Percentiles rank a stretch among this genome's conserved stretches.
Evolutionary conservation across 2,113 vertebrate genomes (phyloP).

Genomic region (Alligator mississippiensis): DNA sequence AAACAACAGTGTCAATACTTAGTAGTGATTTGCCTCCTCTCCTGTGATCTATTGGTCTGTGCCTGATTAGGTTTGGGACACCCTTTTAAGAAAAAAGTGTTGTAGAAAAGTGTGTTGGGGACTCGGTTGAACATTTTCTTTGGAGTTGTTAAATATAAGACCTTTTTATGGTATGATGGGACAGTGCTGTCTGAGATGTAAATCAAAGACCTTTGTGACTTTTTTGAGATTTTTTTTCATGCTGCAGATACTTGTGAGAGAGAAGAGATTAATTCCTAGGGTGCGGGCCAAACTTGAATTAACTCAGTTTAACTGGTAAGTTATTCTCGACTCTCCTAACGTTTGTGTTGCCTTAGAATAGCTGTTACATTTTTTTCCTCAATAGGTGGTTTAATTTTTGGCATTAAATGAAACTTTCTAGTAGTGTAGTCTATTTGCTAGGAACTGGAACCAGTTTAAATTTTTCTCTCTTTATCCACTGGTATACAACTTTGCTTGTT

Average conservation of each 20-base stretch:
- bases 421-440: too few relatives aligned
- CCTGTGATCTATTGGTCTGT: conserved; percentile 29
- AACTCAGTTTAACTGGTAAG: neutral
- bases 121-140: conserved; percentile 14
- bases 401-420: neutral
- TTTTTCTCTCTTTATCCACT: neutral
- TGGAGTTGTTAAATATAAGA: neutral
- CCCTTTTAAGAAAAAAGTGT: neutral
- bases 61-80: neutral
- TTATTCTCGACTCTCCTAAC: neutral
- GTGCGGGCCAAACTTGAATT: neutral
- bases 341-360: neutral
- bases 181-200: neutral
- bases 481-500: neutral
- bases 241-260: neutral
- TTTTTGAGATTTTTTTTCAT: neutral
- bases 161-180: neutral
- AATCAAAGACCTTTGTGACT: neutral
- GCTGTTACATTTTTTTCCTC: neutral
- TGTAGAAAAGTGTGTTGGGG: neutral
- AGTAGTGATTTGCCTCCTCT: neutral
- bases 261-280: neutral
- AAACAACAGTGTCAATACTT: neutral
- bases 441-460: neutral
- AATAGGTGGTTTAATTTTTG: conserved; percentile 10